A percentile compares a stretch with the other conserved stretches of the same genome.
These are phyloP conservation scores for Xerus inauris DNA, from an alignment of 2,113 vertebrate genomes.

Conservation along the genomic window DNA sequence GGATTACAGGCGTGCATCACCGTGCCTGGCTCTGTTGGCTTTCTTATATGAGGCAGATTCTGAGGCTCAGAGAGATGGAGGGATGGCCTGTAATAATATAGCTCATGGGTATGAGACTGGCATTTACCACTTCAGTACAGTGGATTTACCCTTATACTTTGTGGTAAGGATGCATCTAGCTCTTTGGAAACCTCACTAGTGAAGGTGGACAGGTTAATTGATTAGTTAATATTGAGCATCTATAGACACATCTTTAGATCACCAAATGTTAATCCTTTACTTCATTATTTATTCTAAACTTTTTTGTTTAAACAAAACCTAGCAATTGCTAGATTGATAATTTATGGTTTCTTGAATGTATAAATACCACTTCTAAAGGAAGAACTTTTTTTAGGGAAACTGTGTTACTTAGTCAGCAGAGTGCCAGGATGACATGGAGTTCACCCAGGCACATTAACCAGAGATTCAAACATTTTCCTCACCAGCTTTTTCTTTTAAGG, in stretches of 20 bases:
- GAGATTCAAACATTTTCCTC: conserved; percentile 62
- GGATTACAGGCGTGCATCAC: too few relatives aligned
- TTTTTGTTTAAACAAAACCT: conserved; percentile 43
- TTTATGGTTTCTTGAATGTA: conserved; percentile 19
- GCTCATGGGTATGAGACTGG: neutral
- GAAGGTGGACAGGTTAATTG: neutral
- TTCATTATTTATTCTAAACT: conserved; percentile 48
- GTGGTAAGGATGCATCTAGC: neutral
- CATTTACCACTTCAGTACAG: conserved; percentile 17
- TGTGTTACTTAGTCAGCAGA: conserved; percentile 58
- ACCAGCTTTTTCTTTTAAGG: conserved; percentile 66
- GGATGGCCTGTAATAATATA: neutral
- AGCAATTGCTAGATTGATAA: conserved; percentile 57
- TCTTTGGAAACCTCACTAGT: conserved; percentile 28
- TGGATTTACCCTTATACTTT: neutral
- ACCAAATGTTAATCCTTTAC: conserved; percentile 7
- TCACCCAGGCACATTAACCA: conserved; percentile 63
- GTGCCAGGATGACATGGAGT: conserved; percentile 68
- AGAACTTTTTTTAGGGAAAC: conserved; percentile 18
- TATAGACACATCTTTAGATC: conserved; percentile 36
- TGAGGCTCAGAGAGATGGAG: conserved; percentile 15
- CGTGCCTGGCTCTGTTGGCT: neutral
- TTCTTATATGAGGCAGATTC: conserved; percentile 17
- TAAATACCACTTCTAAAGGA: conserved; percentile 55
- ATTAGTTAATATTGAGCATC: conserved; percentile 47